Percentiles rank a stretch among this genome's conserved stretches.
These are phyloP conservation scores for Temnothorax longispinosus DNA, from an alignment of 1,140 invertebrate genomes.

Conservation along the genomic window DNA sequence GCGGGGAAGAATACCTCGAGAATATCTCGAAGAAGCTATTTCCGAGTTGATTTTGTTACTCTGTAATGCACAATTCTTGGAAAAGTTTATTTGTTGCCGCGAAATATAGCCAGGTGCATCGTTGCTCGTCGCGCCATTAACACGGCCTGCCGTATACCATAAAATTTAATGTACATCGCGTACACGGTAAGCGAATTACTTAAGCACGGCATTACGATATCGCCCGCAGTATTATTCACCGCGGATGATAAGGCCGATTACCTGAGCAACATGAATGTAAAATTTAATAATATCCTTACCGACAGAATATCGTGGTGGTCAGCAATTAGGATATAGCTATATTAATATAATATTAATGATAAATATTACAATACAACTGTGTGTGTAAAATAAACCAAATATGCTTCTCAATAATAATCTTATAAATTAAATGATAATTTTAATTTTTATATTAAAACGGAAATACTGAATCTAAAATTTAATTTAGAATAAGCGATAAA, in stretches of 20 bases:
- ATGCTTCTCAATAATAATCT: not conserved
- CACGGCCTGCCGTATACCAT: conserved; percentile 3
- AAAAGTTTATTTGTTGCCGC: conserved; percentile 1
- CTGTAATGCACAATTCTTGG: not conserved
- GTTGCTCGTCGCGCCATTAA: conserved; percentile 17
- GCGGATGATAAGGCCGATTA: conserved; percentile 37
- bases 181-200: conserved; percentile 32
- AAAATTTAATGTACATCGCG: conserved; percentile 49
- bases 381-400: not conserved
- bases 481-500: not conserved
- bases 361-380: not conserved
- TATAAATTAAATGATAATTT: not conserved
- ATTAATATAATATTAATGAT: conserved; percentile 10
- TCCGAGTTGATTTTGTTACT: conserved; percentile 25
- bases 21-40: conserved; percentile 24
- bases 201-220: conserved; percentile 17
- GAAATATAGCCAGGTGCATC: conserved; percentile 15
- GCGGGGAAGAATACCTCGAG: not conserved
- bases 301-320: not conserved
- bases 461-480: not conserved
- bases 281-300: conserved; percentile 33
- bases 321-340: not conserved
- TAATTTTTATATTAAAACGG: not conserved
- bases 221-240: conserved; percentile 10
- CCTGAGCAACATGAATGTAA: conserved; percentile 6